Evolutionary conservation across 2,797 vertebrate species (phyloP), one percentile per base, ranked within the genome.

Genomic region (Tolypeutes matacus): DNA sequence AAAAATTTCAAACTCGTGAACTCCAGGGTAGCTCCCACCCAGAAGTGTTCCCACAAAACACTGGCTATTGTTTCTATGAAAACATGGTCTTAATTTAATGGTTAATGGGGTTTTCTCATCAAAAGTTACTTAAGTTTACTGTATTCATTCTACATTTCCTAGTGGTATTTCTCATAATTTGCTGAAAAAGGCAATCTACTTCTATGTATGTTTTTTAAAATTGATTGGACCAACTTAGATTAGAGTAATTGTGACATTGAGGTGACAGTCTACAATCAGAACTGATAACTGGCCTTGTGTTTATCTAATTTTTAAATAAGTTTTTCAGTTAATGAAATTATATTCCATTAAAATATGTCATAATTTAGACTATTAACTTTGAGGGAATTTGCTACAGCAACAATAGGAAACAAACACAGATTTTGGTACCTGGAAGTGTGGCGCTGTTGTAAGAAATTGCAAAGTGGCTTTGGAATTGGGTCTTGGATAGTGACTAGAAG

Each of bases 231-330:
- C 49, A 65, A 51, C n/a, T 93, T 80, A 23, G n/a, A 6, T 89
- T 58, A 84, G 56, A 93, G 49, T 36, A 56, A 77, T 2, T 70
- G 62, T 83, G 23, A 31, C 25, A 93, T 76, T 20, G 14, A 88
- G 49, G 31, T 78, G 34, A 46, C 49, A 78, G 21, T 58, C 14
- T 77, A 15, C 69, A 91, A 51, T 88, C 64, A 93, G 42, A 58
- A 8, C 15, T 42, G n/a, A 94, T 39, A 39, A 78, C 0, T 72
- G 39, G 51, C 49, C 27, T 88, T 49, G 58, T 14, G 15, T 70
- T 93, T 84, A 69, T 12, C 51, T 58, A 62, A 60, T 83, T 77
- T 83, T 83, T 73, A 88, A 84, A 67, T 77, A 70, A 36, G 3
- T 49, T 70, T n/a, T 75, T 93, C 23, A 60, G 70, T 17, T 20